Evolutionary conservation across 1,140 invertebrate genomes (phyloP).

Genomic region (Zophobas atratus): DNA sequence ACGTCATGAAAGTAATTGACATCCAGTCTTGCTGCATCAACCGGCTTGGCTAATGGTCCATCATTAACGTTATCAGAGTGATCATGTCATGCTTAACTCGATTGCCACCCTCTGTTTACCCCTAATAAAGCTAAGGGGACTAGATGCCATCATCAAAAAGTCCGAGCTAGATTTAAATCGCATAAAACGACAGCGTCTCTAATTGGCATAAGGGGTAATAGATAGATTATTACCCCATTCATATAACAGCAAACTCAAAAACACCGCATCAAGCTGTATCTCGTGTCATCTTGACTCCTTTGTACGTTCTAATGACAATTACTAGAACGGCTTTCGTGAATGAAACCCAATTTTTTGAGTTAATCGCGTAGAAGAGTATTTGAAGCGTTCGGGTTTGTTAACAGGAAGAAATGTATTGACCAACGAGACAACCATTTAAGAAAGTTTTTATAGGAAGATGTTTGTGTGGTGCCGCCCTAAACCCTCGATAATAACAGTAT

Average conservation of each 20-base stretch:
- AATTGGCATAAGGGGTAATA: conserved; percentile 54
- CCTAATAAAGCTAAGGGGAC: conserved; percentile 57
- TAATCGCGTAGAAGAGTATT: conserved; percentile 45
- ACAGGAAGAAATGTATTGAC: conserved; percentile 5
- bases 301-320: conserved; percentile 31
- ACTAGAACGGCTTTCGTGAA: conserved; percentile 22
- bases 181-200: conserved; percentile 52
- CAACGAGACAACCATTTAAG: conserved; percentile 25
- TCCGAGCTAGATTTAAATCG: conserved; percentile 56
- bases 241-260: conserved; percentile 16
- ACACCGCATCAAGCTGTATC: conserved; percentile 20
- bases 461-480: conserved; percentile 46
- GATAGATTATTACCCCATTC: conserved; percentile 32
- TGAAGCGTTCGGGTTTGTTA: conserved; percentile 31
- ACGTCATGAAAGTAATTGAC: conserved; percentile 38
- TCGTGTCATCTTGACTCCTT: conserved; percentile 41
- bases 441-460: conserved; percentile 21
- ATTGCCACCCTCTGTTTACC: conserved; percentile 63
- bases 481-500: conserved; percentile 42
- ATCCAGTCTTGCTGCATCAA: conserved; percentile 39
- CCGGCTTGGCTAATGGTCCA: conserved; percentile 62
- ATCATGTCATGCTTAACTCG: conserved; percentile 59
- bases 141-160: conserved; percentile 52
- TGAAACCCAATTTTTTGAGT: conserved; percentile 49
- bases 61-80: conserved; percentile 64